Base-by-base conservation (phyloP, 2,797 vertebrate species). In the Austrolebias charrua region DNA sequence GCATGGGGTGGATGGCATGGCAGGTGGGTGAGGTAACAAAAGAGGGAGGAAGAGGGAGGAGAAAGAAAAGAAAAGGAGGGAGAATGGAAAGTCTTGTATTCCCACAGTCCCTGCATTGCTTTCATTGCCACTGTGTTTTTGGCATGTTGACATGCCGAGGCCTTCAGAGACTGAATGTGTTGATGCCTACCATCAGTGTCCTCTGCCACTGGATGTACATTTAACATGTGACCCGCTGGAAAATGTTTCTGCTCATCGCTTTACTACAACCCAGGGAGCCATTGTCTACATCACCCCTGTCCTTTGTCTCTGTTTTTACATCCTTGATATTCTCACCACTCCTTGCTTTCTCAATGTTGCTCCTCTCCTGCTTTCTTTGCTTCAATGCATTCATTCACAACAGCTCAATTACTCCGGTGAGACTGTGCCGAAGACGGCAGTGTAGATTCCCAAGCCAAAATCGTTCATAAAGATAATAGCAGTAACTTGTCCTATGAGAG, bases 221-320 rank as follows among this genome's bases (percentile, higher is more conserved):
- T 85, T 78, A 78, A 81, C 78, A 64, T 71, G 78, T 65, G 76
- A 79, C 61, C 80, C 76, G 69, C 79, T 82, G 80, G 80, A 79
- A 80, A 79, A 70, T 67, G 78, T 65, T 80, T 72, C 58, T 78
- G 62, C 78, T 75, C 75, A 69, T 79, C 70, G 69, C 72, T 53
- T 78, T 79, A 67, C 71, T 67, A 77, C 75, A 66, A 71, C 68
- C 66, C 66, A 76, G 86, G 76, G 83, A 84, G 65, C 69, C 60
- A 60, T 84, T 75, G 16, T 78, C 69, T 72, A 55, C 61, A 64
- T 70, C 44, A 52, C 68, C 63, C 42, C 78, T 69, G 43, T 78
- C 60, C 55, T 74, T 63, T 47, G 16, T 61, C 24, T 54, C 42
- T 24, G 6, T 66, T 46, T 31, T 62, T 24, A 35, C 9, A 31